Base-by-base conservation (phyloP, 2,113 vertebrate genomes). In the Urocitellus parryii region DNA sequence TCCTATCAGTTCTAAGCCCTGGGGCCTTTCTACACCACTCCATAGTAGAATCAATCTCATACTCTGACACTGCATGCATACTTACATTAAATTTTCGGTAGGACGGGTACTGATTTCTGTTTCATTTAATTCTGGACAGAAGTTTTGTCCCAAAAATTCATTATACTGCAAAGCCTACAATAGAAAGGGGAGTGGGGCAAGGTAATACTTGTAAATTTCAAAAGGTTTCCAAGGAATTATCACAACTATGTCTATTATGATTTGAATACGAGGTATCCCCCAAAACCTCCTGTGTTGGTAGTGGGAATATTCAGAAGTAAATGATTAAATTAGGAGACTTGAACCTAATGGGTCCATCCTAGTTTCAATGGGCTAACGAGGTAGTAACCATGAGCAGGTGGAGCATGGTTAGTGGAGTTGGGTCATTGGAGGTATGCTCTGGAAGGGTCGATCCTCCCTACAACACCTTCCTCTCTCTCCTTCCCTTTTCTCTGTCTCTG, bases 91-190 rank as follows among this genome's bases (percentile, higher is more conserved):
- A 87, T 37, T 90, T 29, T 76, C 58, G 34, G 32, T 32, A 34
- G 25, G 20, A 45, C 39, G 34, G 7, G 45, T 42, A 11, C 0
- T 4, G 20, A 81, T 61, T 61, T 17, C 27, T 18, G 94, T 95
- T 73, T 13, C 0, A 32, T 96, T 97, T 13, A 22, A 2, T 0
- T 1, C 61, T 8, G 56, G 7, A 34, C 99, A 99, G 73, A 99
- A 99, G 0, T 96, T 79, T 72, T 98, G 97, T 1, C 98, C 99
- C 1, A 73, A 42, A 90, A 99, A 98, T 96, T 99, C 99, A 92
- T 99, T 99, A 45, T 99, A 82, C 92, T 98, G 97, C 95, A 99
- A 97, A 97, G 99, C 99, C 99, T 99, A 3, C 72, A 97, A 84
- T 0, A 78, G 95, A 78, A 87, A 4, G 5, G 24, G n/a, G 2